phyloP scores from a whole-genome alignment of 2,888 invertebrate genomes.

The Melipona bicolor region DNA sequence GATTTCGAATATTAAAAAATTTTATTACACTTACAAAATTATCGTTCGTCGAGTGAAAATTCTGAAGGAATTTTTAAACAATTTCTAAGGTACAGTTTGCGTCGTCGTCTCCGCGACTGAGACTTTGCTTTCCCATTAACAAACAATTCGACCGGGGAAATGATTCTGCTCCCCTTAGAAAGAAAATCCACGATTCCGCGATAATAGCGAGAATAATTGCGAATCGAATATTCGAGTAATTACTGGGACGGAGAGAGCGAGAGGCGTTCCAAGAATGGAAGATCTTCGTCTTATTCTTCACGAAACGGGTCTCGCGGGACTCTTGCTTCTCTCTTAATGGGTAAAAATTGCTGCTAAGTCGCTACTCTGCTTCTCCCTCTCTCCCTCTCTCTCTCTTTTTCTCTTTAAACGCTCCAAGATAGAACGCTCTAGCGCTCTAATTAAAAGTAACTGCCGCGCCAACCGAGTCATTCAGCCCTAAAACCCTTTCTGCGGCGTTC shows the following conservation, averaged over 20 bases:
- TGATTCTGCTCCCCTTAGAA: not conserved
- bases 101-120: not conserved
- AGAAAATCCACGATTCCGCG: not conserved
- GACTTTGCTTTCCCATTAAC: not conserved
- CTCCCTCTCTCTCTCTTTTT: not conserved
- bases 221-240: conserved; percentile 6
- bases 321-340: conserved; percentile 70
- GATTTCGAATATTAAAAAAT: not conserved
- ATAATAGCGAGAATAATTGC: not conserved
- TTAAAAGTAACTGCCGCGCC: conserved; percentile 77
- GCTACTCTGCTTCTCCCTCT: conserved; percentile 41
- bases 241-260: not conserved
- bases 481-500: conserved; percentile 37
- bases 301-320: conserved; percentile 57
- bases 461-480: conserved; percentile 40
- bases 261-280: not conserved
- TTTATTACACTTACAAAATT: not conserved
- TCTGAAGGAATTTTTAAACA: not conserved
- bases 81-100: not conserved
- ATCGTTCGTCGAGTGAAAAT: too few species aligned
- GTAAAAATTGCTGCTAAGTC: conserved; percentile 79
- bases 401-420: conserved; percentile 68
- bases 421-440: conserved; percentile 73
- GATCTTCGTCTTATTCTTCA: conserved; percentile 36
- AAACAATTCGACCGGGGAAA: not conserved